Percentiles rank a stretch among this genome's conserved stretches.
Evolutionary conservation across 1,140 invertebrate genomes (phyloP).

Genomic region (Drosophila hydei): DNA sequence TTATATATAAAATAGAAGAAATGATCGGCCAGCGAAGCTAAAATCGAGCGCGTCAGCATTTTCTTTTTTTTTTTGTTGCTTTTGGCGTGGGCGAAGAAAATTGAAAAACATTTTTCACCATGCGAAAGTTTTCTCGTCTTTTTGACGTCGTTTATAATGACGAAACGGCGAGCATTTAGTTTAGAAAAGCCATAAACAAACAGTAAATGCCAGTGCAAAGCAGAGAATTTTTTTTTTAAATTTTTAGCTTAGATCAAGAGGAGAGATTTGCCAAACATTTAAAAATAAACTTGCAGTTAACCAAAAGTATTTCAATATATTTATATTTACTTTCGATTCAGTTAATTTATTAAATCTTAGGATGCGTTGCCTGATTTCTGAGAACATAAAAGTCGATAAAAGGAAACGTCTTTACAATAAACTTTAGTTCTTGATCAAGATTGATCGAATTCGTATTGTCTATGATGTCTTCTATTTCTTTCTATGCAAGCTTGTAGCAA

Average conservation of each 20-base stretch:
- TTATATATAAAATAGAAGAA: constrained; percentile 11
- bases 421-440: too few relatives aligned
- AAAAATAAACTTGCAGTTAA: constrained; percentile 17
- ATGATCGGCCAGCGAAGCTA: constrained; percentile 30
- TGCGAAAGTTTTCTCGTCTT: constrained; percentile 65
- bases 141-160: constrained; percentile 79
- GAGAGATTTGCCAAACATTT: constrained; percentile 36
- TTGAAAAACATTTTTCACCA: constrained; percentile 76
- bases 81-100: constrained; percentile 47
- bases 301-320: constrained; percentile 4
- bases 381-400: too few relatives aligned
- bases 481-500: too few relatives aligned
- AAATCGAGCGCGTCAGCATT: constrained; percentile 71
- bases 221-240: constrained; percentile 23
- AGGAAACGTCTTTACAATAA: too few relatives aligned
- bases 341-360: too few relatives aligned
- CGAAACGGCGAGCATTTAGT: constrained; percentile 68
- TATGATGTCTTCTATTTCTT: too few relatives aligned
- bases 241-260: not conserved
- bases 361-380: too few relatives aligned
- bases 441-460: too few relatives aligned
- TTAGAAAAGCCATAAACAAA: constrained; percentile 72
- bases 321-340: not conserved
- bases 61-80: not conserved
- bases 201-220: constrained; percentile 33